Base-by-base conservation (phyloP, 23 tunicate species). In the Styela clava region DNA sequence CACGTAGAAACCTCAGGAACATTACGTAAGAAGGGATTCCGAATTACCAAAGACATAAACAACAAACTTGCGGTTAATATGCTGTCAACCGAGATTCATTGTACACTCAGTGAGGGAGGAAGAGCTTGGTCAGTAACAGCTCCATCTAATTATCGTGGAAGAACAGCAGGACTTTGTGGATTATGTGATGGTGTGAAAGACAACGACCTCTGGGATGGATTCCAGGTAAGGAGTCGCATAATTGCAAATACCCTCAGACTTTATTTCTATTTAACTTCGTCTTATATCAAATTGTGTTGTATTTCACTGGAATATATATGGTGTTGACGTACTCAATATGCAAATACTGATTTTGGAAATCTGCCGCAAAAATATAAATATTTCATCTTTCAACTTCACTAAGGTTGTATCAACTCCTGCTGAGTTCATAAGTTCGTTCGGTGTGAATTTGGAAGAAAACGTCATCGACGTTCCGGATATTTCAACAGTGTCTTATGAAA, bases 81-180 rank as follows among this genome's bases (percentile, higher is more conserved):
- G 20, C 5, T 37, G 35, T 81, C 86, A n/a, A 87, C 82, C 56
- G 89, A 83, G 19, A 80, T 93, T 2, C 22, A 62, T 1, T 70
- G 79, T 5, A 62, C 83, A 21, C 33, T 93, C 19, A 68, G 79
- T 2, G 62, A 73, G 16, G 84, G 51, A 28, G 98, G 98, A 2
- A 83, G 82, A 37, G 33, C 85, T 3, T 95, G 99, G 99, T 90
- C 99, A 30, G 89, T 86, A 12, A 52, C 37, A 9, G 92, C 86
- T 24, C 92, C 96, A 31, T 35, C 83, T 16, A 28, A 30, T 1
- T 95, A 95, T 73, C 34, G 82, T 63, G 84, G 85, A 26, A 69
- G 80, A 25, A 88, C 89, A 0, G 62, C 67, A 7, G 99, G 99
- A 69, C 81, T 91, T 3, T 96, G 99, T 76, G 99, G 99, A 23